Base-by-base conservation (phyloP, 1,140 invertebrate species). In the Hycleus cichorii region DNA sequence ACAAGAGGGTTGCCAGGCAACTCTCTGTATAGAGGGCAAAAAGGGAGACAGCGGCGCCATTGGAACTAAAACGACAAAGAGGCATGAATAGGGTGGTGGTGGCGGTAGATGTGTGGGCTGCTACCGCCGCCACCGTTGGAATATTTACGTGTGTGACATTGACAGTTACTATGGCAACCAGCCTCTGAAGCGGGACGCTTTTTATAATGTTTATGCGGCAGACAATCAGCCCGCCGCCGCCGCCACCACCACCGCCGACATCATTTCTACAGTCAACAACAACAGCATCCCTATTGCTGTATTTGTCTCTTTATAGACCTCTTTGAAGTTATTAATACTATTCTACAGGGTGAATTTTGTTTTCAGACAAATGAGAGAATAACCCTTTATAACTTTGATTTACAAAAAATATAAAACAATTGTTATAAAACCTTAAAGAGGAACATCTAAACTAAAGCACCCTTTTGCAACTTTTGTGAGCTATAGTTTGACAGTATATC, bases 81-180 rank as follows among this genome's bases (percentile, higher is more conserved):
- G 57, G 42, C 47, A 42, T 44, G 25, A 38, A 8, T 51, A 42
- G 47, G 53, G 44, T 49, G 52, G 27, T 44, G 39, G 57, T 18
- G 48, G 32, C 42, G 47, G 48, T 55, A 48, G 50, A 51, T 59
- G 49, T 47, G 49, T 52, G 42, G 57, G 43, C 2, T 32, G 32
- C 32, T 32, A 7, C 7, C 7, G 32, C 32, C 32, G 32, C 32
- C 32, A 7, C 40, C 56, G 47, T 47, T 47, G 48, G 42, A 43
- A 50, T 27, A 46, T 47, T 11, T 46, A 55, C 49, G 49, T 43
- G 50, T 54, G 48, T 59, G 47, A 59, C 51, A 54, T 55, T 59
- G 57, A 59, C 57, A 59, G 57, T 59, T 55, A 18, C 58, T 39
- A 59, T 59, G 51, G 58, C 24, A 43, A 59, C 50, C 18, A 45